Conservation (phyloP, 1,140 invertebrate genomes). For the Proales similis region DNA sequence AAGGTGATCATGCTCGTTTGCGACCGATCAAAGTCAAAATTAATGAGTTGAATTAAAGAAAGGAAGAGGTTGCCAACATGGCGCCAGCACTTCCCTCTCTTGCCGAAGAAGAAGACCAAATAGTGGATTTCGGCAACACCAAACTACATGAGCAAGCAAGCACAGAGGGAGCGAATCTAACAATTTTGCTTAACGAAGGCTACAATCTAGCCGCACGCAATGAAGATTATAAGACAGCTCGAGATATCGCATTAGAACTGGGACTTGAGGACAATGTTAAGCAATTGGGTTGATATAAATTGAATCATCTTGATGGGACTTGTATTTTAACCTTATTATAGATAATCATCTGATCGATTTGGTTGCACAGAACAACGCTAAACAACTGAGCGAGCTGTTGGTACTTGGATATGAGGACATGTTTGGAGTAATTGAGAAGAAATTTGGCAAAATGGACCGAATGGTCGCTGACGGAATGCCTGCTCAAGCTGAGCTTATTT, state of each 20-base stretch:
- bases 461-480: conserved; percentile 22
- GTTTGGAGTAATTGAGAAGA: background rate
- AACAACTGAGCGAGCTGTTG: conserved; percentile 6
- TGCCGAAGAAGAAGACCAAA: conserved; percentile 33
- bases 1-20: background rate
- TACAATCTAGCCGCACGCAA: conserved; percentile 18
- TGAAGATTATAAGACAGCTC: conserved; percentile 11
- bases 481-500: conserved; percentile 32
- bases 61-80: conserved; percentile 27
- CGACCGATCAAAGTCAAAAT: background rate
- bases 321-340: background rate
- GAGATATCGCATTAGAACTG: conserved; percentile 18
- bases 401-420: conserved; percentile 7
- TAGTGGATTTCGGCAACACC: conserved; percentile 32
- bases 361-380: conserved; percentile 14
- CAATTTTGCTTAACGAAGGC: conserved; percentile 15
- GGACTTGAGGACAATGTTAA: conserved; percentile 17
- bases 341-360: conserved; percentile 23
- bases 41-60: background rate
- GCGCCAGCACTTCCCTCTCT: conserved; percentile 15
- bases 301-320: background rate
- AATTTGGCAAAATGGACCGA: conserved; percentile 13
- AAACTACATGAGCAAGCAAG: conserved; percentile 35
- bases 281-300: background rate
- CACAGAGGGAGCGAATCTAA: conserved; percentile 3